Evolutionary conservation across 2,113 vertebrate genomes (phyloP).

Genomic region (Todiramphus chloris): DNA sequence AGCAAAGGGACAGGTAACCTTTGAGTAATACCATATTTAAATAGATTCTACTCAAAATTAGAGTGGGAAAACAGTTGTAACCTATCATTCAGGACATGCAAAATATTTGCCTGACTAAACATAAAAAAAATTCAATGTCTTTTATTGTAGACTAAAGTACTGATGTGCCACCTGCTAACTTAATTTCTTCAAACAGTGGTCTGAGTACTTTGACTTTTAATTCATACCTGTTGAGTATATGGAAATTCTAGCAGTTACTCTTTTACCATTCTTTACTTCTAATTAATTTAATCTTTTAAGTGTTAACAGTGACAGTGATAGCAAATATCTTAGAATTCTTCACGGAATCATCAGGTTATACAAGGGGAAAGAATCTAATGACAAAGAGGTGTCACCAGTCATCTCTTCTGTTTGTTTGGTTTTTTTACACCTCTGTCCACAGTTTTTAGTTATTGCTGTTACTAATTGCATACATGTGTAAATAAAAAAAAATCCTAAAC

Average conservation of each 20-base stretch:
- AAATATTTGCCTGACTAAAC: background rate
- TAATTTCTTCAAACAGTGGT: background rate
- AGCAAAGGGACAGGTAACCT: conserved; percentile 95
- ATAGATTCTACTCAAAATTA: background rate
- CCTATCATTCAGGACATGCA: background rate
- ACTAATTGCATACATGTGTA: background rate
- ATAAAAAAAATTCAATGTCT: background rate
- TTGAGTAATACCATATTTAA: background rate
- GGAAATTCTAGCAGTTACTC: background rate
- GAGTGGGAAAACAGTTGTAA: background rate
- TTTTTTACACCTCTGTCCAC: background rate
- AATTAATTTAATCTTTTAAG: background rate
- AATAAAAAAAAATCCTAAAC: background rate
- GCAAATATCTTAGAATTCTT: background rate
- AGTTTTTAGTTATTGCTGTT: background rate
- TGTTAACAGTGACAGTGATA: background rate
- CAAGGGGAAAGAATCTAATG: background rate
- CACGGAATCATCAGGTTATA: background rate
- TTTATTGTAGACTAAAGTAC: background rate
- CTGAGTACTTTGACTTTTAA: background rate
- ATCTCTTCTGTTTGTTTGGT: background rate
- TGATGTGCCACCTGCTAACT: background rate
- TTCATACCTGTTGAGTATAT: background rate
- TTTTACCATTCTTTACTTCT: background rate
- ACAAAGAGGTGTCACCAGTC: background rate